These are phyloP conservation scores for Limnephilus marmoratus DNA, from an alignment of 2,888 invertebrate genomes.

Conservation along the genomic window DNA sequence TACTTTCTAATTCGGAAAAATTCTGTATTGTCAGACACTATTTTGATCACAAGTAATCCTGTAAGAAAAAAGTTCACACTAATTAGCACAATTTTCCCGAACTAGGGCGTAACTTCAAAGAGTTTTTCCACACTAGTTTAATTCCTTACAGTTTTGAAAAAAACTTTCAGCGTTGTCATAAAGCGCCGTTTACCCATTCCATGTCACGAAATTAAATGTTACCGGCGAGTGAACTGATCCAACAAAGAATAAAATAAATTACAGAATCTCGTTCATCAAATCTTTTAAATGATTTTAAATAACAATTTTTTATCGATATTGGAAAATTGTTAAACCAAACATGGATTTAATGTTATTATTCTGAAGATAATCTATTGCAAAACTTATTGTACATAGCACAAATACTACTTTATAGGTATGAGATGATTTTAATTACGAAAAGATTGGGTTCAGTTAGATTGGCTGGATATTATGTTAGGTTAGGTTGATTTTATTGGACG, in stretches of 20 bases:
- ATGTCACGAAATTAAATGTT: not conserved
- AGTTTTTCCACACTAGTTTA: conserved; percentile 29
- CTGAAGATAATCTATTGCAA: not conserved
- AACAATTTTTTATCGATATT: not conserved
- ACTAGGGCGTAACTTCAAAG: not conserved
- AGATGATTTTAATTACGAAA: not conserved
- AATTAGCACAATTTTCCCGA: conserved; percentile 19
- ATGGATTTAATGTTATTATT: not conserved
- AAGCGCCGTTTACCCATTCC: conserved; percentile 5
- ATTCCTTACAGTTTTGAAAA: conserved; percentile 3
- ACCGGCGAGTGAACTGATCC: not conserved
- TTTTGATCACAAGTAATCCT: not conserved
- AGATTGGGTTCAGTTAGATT: not conserved
- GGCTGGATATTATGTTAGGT: not conserved
- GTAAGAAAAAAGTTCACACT: conserved; percentile 18
- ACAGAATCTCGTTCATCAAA: not conserved
- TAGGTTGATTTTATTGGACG: not conserved
- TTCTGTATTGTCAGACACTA: not conserved
- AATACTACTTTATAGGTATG: not conserved
- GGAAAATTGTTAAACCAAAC: not conserved
- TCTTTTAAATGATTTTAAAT: not conserved
- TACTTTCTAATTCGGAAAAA: not conserved
- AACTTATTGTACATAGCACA: not conserved
- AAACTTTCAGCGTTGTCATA: conserved; percentile 20
- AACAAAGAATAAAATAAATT: not conserved